Base-by-base conservation (phyloP, 2,797 vertebrate genomes). In the Tadarida brasiliensis region DNA sequence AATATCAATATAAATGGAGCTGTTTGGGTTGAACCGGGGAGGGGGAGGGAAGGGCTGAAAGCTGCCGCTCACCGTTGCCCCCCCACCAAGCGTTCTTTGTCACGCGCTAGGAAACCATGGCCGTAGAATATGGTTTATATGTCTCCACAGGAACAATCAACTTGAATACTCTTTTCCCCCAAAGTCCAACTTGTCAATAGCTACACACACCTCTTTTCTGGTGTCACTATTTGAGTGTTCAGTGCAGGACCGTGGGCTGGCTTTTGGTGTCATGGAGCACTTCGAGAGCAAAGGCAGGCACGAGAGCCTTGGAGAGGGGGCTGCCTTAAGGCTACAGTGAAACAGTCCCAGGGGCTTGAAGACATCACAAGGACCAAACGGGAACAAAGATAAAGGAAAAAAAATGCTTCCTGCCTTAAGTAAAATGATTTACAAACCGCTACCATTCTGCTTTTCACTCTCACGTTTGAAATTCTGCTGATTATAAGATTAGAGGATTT, bases 121-220 rank as follows among this genome's bases (percentile, higher is more conserved):
- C 1, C 87, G 91, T 82, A 83, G 73, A 71, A 61, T 22, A 91
- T n/a, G 11, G n/a, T 78, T 88, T 63, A n/a, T 24, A 56, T 26
- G 54, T 49, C 47, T 94, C 85, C 49, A 94, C 0, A 71, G 65
- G 92, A 92, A 93, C 10, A 86, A 35, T 49, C 33, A 5, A 56
- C 51, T 78, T 82, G 47, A 95, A 20, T 17, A 7, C 30, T 24
- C 33, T 57, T 17, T 54, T 63, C 12, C 39, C 3, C 28, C 5
- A 78, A 92, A 95, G 77, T n/a, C 17, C 33, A 83, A 33, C 16
- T 89, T 94, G 15, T 78, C 24, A 78, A 49, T 82, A 94, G 91
- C 4, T n/a, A 54, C 92, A 71, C 74, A 78, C 83, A n/a, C 39
- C 33, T 89, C 17, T 92, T 94, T 88, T 88, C 56, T 70, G 82